A percentile compares a stretch with the other conserved stretches of the same genome.
Evolutionary conservation across 2,888 invertebrate species (phyloP).

Genomic region (Drosophila koepferae): DNA sequence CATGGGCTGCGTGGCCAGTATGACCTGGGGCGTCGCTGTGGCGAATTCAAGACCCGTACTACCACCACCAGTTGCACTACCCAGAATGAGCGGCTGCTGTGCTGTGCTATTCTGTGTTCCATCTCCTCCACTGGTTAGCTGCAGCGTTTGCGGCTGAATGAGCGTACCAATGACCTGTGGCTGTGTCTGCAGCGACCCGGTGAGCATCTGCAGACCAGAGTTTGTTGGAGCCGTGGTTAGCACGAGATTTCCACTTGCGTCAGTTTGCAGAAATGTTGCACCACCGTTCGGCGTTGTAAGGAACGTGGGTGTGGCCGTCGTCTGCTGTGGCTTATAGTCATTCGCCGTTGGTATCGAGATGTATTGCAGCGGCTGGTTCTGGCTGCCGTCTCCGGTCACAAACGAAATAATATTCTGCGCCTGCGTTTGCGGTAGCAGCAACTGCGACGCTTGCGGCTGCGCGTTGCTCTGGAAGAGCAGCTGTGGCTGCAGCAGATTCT

Average conservation of each 20-base stretch:
- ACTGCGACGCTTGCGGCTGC: conserved; percentile 60
- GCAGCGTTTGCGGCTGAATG: conserved; percentile 88
- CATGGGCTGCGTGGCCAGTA: conserved; percentile 89
- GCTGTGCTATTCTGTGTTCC: conserved; percentile 40
- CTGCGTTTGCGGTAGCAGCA: conserved; percentile 84
- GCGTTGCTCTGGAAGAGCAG: conserved; percentile 74
- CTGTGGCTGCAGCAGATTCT: conserved; percentile 70
- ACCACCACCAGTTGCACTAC: conserved; percentile 47
- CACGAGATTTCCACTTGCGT: conserved; percentile 87
- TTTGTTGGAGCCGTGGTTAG: conserved; percentile 86
- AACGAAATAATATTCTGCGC: conserved; percentile 86
- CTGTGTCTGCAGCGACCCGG: conserved; percentile 86
- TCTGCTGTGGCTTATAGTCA: conserved; percentile 86
- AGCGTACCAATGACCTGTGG: conserved; percentile 88
- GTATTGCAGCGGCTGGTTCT: conserved; percentile 90
- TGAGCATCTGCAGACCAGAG: conserved; percentile 87
- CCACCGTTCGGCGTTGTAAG: conserved; percentile 85
- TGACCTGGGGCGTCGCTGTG: conserved; percentile 85
- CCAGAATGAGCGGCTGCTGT: conserved; percentile 78
- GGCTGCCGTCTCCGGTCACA: conserved; percentile 81
- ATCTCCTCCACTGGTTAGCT: conserved; percentile 85
- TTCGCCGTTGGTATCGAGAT: conserved; percentile 88
- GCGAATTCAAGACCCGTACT: conserved; percentile 76
- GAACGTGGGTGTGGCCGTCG: conserved; percentile 85
- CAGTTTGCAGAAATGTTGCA: conserved; percentile 87